These are phyloP conservation scores for Adelosebastes latens DNA, from an alignment of 2,797 vertebrate genomes.

Conservation along the genomic window DNA sequence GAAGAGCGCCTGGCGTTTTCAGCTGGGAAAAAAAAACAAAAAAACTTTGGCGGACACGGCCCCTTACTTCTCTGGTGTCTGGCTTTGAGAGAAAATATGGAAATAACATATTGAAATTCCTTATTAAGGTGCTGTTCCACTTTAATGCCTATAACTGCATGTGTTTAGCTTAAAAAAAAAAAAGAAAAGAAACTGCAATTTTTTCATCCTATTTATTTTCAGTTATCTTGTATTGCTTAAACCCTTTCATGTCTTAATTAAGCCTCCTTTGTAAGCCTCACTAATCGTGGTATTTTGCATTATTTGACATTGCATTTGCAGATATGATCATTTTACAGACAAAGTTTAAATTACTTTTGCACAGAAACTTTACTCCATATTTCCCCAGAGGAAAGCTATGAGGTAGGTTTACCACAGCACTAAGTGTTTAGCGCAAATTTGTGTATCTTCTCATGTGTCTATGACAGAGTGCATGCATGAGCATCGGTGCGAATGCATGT, in stretches of 20 bases:
- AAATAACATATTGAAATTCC: neutral
- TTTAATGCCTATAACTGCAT: neutral
- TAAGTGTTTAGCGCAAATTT: neutral
- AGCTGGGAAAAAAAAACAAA: too few species aligned
- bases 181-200: neutral
- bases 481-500: neutral
- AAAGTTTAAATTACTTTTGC: slow-evolving; percentile 70
- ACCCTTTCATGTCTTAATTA: slow-evolving; percentile 63
- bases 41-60: too few species aligned
- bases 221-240: slow-evolving; percentile 53
- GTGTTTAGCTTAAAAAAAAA: neutral
- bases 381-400: slow-evolving; percentile 39
- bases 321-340: slow-evolving; percentile 56
- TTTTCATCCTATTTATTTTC: slow-evolving; percentile 36
- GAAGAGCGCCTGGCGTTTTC: too few species aligned
- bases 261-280: slow-evolving; percentile 22
- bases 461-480: neutral
- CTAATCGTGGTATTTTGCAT: slow-evolving; percentile 53
- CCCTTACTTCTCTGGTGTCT: neutral
- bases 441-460: neutral
- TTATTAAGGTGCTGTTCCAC: neutral
- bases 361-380: slow-evolving; percentile 51
- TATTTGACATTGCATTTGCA: slow-evolving; percentile 51
- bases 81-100: neutral
- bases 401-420: neutral